Evolutionary conservation across 1,140 invertebrate species (phyloP).

Genomic region (Drosophila repleta): DNA sequence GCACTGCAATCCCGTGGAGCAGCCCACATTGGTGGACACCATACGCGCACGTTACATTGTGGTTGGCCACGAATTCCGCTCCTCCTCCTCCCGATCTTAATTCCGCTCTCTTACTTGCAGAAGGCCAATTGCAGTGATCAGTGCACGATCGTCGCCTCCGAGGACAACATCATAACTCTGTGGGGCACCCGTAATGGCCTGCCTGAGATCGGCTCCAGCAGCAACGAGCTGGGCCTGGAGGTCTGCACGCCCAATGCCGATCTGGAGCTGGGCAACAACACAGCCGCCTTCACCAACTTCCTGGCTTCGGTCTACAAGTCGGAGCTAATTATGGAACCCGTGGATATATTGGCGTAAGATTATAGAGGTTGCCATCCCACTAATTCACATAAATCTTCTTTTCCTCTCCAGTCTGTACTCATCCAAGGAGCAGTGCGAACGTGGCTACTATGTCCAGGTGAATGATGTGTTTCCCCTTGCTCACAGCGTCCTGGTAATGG

Average conservation of each 20-base stretch:
- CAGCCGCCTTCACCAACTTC: constrained; percentile 82
- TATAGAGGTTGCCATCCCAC: constrained; percentile 37
- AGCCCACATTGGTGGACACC: constrained; percentile 85
- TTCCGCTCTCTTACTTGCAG: constrained; percentile 28
- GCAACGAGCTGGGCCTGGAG: constrained; percentile 57
- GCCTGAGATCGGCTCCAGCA: constrained; percentile 70
- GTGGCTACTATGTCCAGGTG: constrained; percentile 86
- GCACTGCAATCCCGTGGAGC: constrained; percentile 72
- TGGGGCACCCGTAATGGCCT: constrained; percentile 87
- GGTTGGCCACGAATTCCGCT: constrained; percentile 72
- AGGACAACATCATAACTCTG: constrained; percentile 88
- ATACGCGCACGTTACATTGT: constrained; percentile 85
- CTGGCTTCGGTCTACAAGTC: constrained; percentile 84
- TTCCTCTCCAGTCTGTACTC: constrained; percentile 85
- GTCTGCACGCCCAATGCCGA: constrained; percentile 61
- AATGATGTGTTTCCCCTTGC: constrained; percentile 86
- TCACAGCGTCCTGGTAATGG: constrained; percentile 86
- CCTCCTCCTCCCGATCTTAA: neutral
- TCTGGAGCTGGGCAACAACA: constrained; percentile 74
- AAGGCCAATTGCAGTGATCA: constrained; percentile 86
- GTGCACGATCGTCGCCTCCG: constrained; percentile 87
- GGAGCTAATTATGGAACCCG: constrained; percentile 84
- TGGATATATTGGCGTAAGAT: constrained; percentile 85
- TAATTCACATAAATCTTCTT: neutral
- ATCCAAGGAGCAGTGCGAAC: constrained; percentile 85